Conservation (phyloP, 2,113 vertebrate species). For the Micronycteris hirsuta region DNA sequence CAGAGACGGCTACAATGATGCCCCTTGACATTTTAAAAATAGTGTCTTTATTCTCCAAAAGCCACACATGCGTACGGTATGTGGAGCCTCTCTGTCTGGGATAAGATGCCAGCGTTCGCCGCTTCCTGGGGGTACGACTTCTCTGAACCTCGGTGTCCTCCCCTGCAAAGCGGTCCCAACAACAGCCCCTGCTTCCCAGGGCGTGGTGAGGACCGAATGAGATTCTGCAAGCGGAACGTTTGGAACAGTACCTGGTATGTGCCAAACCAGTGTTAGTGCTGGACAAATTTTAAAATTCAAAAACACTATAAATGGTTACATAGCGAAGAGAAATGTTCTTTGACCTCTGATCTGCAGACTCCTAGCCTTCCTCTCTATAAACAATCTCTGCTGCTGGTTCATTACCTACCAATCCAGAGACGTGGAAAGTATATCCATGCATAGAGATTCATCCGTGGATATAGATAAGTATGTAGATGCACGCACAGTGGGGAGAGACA, state of each 20-base stretch:
- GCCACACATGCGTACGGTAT: fast-evolving
- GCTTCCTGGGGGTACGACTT: not conserved
- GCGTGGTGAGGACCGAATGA: not conserved
- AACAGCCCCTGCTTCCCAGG: not conserved
- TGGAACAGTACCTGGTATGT: not conserved
- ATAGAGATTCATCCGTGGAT: not conserved
- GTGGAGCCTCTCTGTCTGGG: not conserved
- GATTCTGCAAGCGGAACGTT: not conserved
- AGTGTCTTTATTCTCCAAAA: not conserved
- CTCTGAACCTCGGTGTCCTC: not conserved
- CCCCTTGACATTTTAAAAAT: not conserved
- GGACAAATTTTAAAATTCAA: not conserved
- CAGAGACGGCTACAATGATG: not conserved
- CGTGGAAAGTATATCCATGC: not conserved
- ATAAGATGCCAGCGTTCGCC: not conserved
- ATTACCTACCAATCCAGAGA: not conserved
- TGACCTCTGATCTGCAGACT: not conserved
- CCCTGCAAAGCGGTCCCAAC: not conserved
- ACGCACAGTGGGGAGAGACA: not conserved
- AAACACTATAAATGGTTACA: not conserved
- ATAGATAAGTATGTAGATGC: not conserved
- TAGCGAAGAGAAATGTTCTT: not conserved
- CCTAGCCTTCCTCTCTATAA: not conserved
- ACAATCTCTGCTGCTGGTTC: not conserved
- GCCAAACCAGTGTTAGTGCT: not conserved